phyloP scores from a whole-genome alignment of 2,888 invertebrate genomes.

The Melanophora roralis region DNA sequence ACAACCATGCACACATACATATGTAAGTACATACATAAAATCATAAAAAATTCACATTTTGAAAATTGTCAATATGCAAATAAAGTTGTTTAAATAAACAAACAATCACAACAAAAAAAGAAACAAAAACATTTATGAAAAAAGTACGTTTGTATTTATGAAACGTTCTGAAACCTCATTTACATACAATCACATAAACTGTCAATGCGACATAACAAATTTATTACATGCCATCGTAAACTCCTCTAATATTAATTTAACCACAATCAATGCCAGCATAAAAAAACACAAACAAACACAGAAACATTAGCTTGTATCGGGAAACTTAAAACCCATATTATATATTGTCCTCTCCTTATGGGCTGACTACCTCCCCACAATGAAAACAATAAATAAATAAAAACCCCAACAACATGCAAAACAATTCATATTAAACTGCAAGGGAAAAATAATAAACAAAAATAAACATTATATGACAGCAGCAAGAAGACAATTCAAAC shows the following conservation, averaged over 20 bases:
- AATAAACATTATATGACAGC: slow-evolving; percentile 55
- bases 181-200: slow-evolving; percentile 62
- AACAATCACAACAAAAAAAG: slow-evolving; percentile 27
- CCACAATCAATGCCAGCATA: slow-evolving; percentile 59
- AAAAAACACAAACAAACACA: neutral
- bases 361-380: neutral
- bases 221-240: slow-evolving; percentile 63
- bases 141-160: slow-evolving; percentile 38
- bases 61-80: slow-evolving; percentile 55
- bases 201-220: slow-evolving; percentile 65
- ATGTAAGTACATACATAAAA: no score
- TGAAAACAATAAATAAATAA: slow-evolving; percentile 20
- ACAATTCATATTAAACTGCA: slow-evolving; percentile 45
- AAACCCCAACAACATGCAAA: slow-evolving; percentile 23
- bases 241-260: slow-evolving; percentile 59
- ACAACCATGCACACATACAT: neutral
- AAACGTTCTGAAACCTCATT: slow-evolving; percentile 58
- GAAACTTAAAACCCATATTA: slow-evolving; percentile 25
- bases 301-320: neutral
- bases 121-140: slow-evolving; percentile 2
- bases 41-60: slow-evolving; percentile 23
- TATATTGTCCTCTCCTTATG: slow-evolving; percentile 1
- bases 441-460: neutral
- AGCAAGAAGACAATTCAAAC: slow-evolving; percentile 56
- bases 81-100: slow-evolving; percentile 43